Evolutionary conservation across 2,113 vertebrate species (phyloP).

Genomic region (Istiophorus platypterus): DNA sequence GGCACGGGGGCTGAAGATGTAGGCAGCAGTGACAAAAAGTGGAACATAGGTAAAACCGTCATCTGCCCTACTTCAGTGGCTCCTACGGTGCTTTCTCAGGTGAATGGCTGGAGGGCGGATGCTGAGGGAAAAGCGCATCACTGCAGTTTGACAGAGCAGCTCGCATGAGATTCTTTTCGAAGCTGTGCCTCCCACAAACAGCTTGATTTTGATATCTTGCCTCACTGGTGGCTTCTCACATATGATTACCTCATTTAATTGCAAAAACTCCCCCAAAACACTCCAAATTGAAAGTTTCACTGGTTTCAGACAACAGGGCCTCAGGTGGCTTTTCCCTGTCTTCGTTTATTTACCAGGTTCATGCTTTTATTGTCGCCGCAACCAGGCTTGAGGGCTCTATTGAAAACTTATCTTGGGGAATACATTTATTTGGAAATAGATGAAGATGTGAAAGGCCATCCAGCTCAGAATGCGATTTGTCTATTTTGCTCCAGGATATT

Average conservation of each 20-base stretch:
- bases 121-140: slow-evolving; percentile 52
- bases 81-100: slow-evolving; percentile 58
- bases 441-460: slow-evolving; percentile 33
- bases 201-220: slow-evolving; percentile 40
- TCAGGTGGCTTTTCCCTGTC: slow-evolving; percentile 56
- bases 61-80: slow-evolving; percentile 58
- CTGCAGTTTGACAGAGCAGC: slow-evolving; percentile 45
- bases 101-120: slow-evolving; percentile 63
- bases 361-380: slow-evolving; percentile 56
- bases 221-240: slow-evolving; percentile 46
- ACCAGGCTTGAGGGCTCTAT: slow-evolving; percentile 15
- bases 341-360: slow-evolving; percentile 60
- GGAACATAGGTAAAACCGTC: slow-evolving; percentile 52
- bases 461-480: slow-evolving; percentile 40
- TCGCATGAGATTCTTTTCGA: slow-evolving; percentile 44
- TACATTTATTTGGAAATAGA: slow-evolving; percentile 51
- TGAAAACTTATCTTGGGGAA: slow-evolving; percentile 50
- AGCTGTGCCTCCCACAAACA: slow-evolving; percentile 43
- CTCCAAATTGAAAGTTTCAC: slow-evolving; percentile 65
- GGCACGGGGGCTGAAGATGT: slow-evolving; percentile 38
- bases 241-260: slow-evolving; percentile 63
- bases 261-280: slow-evolving; percentile 32
- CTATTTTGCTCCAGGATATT: slow-evolving; percentile 42
- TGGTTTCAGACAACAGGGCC: slow-evolving; percentile 66
- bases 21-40: slow-evolving; percentile 56